These are phyloP conservation scores for Emys orbicularis DNA, from an alignment of 2,797 vertebrate species.

Conservation along the genomic window DNA sequence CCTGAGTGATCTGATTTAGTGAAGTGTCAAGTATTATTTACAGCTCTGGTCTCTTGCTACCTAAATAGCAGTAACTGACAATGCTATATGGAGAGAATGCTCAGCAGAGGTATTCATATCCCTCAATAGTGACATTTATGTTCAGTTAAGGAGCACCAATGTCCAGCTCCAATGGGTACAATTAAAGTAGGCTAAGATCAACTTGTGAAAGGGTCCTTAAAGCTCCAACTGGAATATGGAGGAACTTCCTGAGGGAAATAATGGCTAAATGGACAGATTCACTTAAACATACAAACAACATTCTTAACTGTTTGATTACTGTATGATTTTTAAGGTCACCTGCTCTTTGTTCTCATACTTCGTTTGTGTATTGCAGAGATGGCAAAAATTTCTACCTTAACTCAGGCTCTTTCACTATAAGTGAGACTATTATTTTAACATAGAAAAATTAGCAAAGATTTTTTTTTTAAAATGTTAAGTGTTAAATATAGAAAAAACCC, in stretches of 20 bases:
- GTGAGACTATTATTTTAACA: constrained; percentile 24
- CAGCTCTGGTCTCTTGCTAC: background rate
- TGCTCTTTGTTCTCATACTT: constrained; percentile 3
- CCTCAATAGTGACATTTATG: background rate
- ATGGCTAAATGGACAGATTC: background rate
- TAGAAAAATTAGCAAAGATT: constrained; percentile 29
- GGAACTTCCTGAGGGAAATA: background rate
- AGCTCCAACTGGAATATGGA: background rate
- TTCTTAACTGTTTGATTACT: background rate
- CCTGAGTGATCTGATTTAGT: background rate
- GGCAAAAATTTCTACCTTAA: constrained; percentile 23
- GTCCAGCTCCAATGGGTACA: background rate
- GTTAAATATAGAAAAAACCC: background rate
- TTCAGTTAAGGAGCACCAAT: background rate
- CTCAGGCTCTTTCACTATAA: constrained; percentile 1
- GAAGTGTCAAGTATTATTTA: background rate
- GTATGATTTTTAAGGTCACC: background rate
- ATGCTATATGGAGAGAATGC: background rate
- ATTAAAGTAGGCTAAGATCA: background rate
- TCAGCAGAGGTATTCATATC: background rate
- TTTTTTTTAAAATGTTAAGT: constrained; percentile 26
- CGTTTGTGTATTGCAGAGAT: constrained; percentile 21
- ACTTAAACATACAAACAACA: background rate
- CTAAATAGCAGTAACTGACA: background rate
- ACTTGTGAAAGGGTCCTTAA: background rate